Percentiles rank a stretch among this genome's conserved stretches.
These are phyloP conservation scores for Mystacides longicornis DNA, from an alignment of 2,888 invertebrate species.

Conservation along the genomic window DNA sequence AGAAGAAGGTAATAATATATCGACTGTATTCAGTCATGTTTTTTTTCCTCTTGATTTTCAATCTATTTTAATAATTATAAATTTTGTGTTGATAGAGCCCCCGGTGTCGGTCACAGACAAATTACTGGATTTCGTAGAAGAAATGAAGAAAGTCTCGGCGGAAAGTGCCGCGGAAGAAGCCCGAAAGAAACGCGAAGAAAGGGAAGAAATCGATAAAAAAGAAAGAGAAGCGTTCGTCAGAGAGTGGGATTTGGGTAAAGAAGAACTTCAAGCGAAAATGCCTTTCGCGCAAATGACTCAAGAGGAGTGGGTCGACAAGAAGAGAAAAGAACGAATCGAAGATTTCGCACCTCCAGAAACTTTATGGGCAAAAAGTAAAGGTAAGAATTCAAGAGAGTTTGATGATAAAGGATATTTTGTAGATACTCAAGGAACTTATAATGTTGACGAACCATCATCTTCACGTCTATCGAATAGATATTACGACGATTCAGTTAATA, in stretches of 20 bases:
- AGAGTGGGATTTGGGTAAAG: conserved; percentile 69
- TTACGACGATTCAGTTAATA: conserved; percentile 22
- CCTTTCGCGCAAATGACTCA: conserved; percentile 53
- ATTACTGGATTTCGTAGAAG: conserved; percentile 40
- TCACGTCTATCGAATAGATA: conserved; percentile 21
- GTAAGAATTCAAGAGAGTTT: conserved; percentile 28
- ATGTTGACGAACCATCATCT: neutral
- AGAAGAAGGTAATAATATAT: conserved; percentile 31
- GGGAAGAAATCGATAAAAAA: conserved; percentile 45
- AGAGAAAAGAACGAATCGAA: conserved; percentile 59
- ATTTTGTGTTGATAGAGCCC: conserved; percentile 29
- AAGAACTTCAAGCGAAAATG: conserved; percentile 31
- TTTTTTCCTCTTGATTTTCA: neutral
- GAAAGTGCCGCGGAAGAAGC: conserved; percentile 40
- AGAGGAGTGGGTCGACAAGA: conserved; percentile 70
- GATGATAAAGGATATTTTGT: conserved; percentile 35
- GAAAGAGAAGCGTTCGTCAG: conserved; percentile 50
- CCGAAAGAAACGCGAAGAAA: conserved; percentile 37
- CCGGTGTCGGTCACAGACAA: conserved; percentile 35
- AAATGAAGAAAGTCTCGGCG: conserved; percentile 46
- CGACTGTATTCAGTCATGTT: no score
- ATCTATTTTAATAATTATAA: neutral
- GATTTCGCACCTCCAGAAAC: conserved; percentile 71
- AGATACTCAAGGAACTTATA: conserved; percentile 21
- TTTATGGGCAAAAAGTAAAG: neutral